Base-by-base conservation (phyloP, 2,113 vertebrate genomes). In the Ameiurus melas region DNA sequence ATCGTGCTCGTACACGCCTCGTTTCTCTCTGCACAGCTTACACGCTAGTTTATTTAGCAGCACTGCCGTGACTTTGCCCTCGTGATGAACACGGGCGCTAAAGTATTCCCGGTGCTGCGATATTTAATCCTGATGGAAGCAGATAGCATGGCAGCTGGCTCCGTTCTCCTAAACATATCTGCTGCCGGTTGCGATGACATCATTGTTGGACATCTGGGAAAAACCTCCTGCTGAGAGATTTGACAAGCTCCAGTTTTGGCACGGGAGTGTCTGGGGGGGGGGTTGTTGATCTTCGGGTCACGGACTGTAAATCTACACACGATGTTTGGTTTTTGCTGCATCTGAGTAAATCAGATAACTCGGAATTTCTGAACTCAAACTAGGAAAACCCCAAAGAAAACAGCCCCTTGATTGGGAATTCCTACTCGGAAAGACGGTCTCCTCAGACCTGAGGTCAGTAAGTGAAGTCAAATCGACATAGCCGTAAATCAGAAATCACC, bases 191-290 rank as follows among this genome's bases (percentile, higher is more conserved):
- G 77, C 66, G 0, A 20, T 94, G 93, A 95, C 93, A 88, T 94
- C 93, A 92, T 55, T 89, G 33, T 43, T 86, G 88, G 92, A 93
- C 89, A 94, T 93, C 89, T 94, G 91, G 87, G 43, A n/a, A 79
- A 25, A n/a, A 71, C 51, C 39, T 83, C 64, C 73, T 81, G 64
- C 57, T 66, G 71, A 84, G 64, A n/a, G 80, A 84, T 87, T 43
- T 71, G 51, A 73, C 8, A 83, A 30, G 36, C 78, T 57, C 75
- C 25, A 51, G 75, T 16, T 39, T 39, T 39, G 25, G 53, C 51
- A 20, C 13, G 2, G 6, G 47, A 47, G 47, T 47, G 47, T 43
- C 39, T 47, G 47, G 47, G 47, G 8, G 12, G 1, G 75, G 22
- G 5, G 5, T 6, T 17, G 16, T 17, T 0, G 19, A 33, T 22